Percentiles rank a stretch among this genome's conserved stretches.
These are phyloP conservation scores for Ypsolopha scabrella DNA, from an alignment of 2,888 invertebrate genomes.

Conservation along the genomic window DNA sequence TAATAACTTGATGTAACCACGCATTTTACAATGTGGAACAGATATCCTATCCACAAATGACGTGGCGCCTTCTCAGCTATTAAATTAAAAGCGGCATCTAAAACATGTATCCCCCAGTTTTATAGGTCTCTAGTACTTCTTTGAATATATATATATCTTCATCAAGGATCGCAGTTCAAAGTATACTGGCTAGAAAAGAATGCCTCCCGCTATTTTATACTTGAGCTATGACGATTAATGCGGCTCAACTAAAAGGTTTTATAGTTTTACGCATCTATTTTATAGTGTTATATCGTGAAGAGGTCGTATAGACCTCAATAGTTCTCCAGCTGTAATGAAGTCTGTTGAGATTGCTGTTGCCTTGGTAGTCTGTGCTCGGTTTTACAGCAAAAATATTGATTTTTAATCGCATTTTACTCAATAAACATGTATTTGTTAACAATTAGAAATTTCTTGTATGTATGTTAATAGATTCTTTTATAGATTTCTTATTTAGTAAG, in stretches of 20 bases:
- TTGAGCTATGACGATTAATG: conserved; percentile 21
- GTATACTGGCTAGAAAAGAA: conserved; percentile 15
- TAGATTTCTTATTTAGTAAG: no score
- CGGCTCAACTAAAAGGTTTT: conserved; percentile 30
- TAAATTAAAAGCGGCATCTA: conserved; percentile 24
- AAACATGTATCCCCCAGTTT: conserved; percentile 15
- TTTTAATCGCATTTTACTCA: no score
- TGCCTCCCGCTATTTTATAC: conserved; percentile 25
- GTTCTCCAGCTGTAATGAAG: neutral
- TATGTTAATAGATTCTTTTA: no score
- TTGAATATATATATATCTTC: conserved; percentile 3
- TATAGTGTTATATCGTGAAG: conserved; percentile 6
- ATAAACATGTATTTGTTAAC: no score
- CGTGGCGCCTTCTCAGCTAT: conserved; percentile 20
- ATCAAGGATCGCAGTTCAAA: conserved; percentile 10
- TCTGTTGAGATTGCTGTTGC: neutral
- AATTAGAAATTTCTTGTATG: no score
- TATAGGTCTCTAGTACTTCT: conserved; percentile 10
- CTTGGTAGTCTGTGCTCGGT: no score
- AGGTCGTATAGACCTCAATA: neutral
- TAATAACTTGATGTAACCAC: conserved; percentile 6
- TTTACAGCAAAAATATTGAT: no score
- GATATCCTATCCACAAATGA: conserved; percentile 15
- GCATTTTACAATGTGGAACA: conserved; percentile 31
- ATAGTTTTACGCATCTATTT: conserved; percentile 20